Conservation (phyloP, 2,888 invertebrate species). For the Horisme vitalbata region DNA sequence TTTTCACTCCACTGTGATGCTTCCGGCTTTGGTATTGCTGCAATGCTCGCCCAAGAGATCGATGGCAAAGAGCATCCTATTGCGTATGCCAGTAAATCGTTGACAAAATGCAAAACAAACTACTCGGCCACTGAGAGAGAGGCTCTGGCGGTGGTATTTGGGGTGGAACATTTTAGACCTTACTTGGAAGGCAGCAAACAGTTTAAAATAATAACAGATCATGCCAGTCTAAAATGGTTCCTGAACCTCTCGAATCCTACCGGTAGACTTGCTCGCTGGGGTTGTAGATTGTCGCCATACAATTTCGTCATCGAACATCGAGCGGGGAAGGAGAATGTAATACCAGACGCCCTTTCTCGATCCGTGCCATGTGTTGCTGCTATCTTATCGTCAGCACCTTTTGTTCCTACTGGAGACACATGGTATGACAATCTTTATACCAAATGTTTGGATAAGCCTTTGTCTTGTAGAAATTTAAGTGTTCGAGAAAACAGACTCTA, state of each 20-base stretch:
- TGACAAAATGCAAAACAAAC: background rate
- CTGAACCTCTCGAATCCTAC: conserved; percentile 11
- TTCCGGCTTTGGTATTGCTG: background rate
- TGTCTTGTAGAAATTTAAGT: background rate
- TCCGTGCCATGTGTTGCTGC: background rate
- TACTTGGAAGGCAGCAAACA: background rate
- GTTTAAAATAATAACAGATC: conserved; percentile 4
- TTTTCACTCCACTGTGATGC: background rate
- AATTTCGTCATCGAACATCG: conserved; percentile 3
- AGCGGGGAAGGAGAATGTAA: background rate
- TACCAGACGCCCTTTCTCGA: conserved; percentile 5
- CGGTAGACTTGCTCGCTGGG: conserved; percentile 14
- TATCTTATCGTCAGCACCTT: background rate
- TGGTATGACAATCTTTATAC: background rate
- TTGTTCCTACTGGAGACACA: background rate
- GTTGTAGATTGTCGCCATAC: conserved; percentile 5
- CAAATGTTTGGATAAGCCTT: background rate
- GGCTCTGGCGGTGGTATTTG: no score
- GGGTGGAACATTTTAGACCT: conserved; percentile 4
- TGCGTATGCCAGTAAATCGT: background rate
- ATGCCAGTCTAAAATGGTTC: conserved; percentile 15
- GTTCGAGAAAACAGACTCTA: background rate
- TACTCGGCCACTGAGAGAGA: conserved; percentile 1
- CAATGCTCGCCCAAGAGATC: background rate
- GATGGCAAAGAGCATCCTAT: background rate